Conservation (phyloP, 1,140 invertebrate genomes). For the Eupristina koningsbergeri region DNA sequence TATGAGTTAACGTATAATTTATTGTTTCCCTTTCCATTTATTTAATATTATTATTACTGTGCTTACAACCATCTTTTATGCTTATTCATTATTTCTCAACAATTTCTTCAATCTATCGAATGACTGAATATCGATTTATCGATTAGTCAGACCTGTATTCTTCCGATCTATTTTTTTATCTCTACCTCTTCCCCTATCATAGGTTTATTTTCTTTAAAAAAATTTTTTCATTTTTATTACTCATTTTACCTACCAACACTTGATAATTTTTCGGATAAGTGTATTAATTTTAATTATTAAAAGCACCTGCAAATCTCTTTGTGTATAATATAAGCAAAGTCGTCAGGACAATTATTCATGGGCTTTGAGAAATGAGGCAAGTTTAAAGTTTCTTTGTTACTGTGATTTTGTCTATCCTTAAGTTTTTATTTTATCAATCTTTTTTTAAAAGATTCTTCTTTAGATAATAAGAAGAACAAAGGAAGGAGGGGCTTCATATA, state of each 20-base stretch:
- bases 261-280: constrained; percentile 12
- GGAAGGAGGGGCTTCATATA: constrained; percentile 50
- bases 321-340: background rate
- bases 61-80: constrained; percentile 28
- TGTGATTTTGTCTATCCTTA: constrained; percentile 30
- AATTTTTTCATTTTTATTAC: background rate
- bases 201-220: background rate
- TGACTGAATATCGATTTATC: constrained; percentile 45
- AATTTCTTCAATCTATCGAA: constrained; percentile 38
- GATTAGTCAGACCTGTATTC: constrained; percentile 47
- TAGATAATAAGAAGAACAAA: constrained; percentile 33
- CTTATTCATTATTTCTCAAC: background rate
- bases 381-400: background rate
- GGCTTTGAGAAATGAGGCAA: constrained; percentile 36
- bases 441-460: background rate
- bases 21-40: constrained; percentile 27
- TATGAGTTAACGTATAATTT: constrained; percentile 39
- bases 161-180: constrained; percentile 1
- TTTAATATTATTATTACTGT: constrained; percentile 43
- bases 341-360: background rate
- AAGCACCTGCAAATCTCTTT: background rate
- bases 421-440: background rate
- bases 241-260: background rate
- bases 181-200: background rate
- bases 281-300: background rate